Percentiles rank a stretch among this genome's conserved stretches.
Evolutionary conservation across 2,888 invertebrate genomes (phyloP).

Genomic region (Trachelus stipa): DNA sequence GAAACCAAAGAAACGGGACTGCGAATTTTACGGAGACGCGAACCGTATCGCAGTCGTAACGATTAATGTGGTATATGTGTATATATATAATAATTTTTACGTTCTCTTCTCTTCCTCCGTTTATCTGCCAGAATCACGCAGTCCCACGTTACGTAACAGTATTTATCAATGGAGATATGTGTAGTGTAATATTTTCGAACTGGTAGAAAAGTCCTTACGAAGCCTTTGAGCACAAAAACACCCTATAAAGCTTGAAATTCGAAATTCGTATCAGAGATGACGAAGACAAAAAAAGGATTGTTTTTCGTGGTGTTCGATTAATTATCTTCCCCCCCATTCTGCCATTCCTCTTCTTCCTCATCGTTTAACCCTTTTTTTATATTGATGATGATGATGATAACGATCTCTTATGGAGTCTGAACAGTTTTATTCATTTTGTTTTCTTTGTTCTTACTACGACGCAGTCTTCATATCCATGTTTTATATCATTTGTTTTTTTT

Average conservation of each 20-base stretch:
- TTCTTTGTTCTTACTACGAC: slow-evolving; percentile 19
- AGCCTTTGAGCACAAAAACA: slow-evolving; percentile 24
- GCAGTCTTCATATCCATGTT: slow-evolving; percentile 7
- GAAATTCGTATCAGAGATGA: slow-evolving; percentile 7
- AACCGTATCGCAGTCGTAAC: not conserved
- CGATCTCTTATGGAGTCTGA: slow-evolving; percentile 20
- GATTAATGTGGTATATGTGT: not conserved
- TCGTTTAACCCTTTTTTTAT: slow-evolving; percentile 9
- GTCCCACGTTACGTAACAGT: not conserved
- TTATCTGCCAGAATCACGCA: not conserved
- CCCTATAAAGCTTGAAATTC: slow-evolving; percentile 12
- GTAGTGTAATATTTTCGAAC: not conserved
- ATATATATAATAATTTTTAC: not conserved
- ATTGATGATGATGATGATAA: not conserved
- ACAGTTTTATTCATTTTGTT: slow-evolving; percentile 22
- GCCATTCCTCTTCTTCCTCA: slow-evolving; percentile 10
- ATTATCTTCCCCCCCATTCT: slow-evolving; percentile 1
- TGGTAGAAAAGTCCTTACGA: slow-evolving; percentile 10
- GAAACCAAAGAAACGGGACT: not conserved
- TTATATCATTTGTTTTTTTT: slow-evolving; percentile 1
- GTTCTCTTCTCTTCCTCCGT: not conserved
- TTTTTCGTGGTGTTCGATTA: slow-evolving; percentile 2
- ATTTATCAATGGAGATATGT: not conserved
- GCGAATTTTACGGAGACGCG: not conserved
- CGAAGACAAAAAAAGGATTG: slow-evolving; percentile 5